Conservation (phyloP, 2,113 vertebrate genomes). For the Panthera uncia region DNA sequence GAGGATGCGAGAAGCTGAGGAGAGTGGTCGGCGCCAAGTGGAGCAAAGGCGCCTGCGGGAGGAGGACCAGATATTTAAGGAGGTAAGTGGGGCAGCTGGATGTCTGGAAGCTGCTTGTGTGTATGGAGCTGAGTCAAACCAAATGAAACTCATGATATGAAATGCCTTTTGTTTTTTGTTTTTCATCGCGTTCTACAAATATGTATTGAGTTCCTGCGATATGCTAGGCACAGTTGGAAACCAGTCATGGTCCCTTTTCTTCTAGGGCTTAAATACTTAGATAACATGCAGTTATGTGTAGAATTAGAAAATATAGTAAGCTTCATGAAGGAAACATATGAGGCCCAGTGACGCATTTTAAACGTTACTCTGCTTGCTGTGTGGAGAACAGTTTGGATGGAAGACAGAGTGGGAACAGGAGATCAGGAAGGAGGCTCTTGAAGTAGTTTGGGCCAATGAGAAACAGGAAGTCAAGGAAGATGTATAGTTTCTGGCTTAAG, state of each 20-base stretch:
- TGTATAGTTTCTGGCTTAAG: not conserved
- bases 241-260: not conserved
- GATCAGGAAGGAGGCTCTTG: not conserved
- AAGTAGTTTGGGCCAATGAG: not conserved
- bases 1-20: slow-evolving; percentile 91
- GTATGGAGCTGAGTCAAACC: not conserved
- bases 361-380: not conserved
- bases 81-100: slow-evolving; percentile 82
- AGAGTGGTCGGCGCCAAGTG: slow-evolving; percentile 92
- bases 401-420: not conserved
- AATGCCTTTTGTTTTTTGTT: not conserved
- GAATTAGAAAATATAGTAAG: not conserved
- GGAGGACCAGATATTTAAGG: slow-evolving; percentile 93
- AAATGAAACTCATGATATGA: not conserved
- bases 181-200: not conserved
- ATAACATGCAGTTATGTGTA: not conserved
- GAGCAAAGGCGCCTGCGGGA: slow-evolving; percentile 89
- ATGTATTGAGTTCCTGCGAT: not conserved
- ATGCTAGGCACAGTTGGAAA: not conserved
- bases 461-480: not conserved
- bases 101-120: not conserved
- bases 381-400: not conserved
- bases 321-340: not conserved
- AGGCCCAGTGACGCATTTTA: not conserved
- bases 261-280: not conserved